Evolutionary conservation across 64 coral and sea anemone genomes (phyloP).

Genomic region (Orbicella faveolata): DNA sequence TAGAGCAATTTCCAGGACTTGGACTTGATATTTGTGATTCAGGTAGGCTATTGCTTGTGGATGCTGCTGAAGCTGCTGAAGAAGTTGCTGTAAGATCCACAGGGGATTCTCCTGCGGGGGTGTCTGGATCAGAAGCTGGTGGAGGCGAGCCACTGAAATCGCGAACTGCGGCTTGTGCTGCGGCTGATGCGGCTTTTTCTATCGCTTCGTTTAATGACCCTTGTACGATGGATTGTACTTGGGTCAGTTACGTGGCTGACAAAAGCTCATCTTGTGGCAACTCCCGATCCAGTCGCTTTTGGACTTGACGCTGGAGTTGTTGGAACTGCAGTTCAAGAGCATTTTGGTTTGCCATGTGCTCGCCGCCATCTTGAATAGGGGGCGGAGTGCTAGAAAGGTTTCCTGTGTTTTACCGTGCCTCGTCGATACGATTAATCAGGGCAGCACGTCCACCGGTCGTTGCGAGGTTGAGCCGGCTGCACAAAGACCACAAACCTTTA

Average conservation of each 20-base stretch:
- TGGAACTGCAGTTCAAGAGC: neutral
- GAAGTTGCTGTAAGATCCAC: no score
- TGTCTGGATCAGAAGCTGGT: neutral
- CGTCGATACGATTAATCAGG: neutral
- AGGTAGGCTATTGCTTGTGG: no score
- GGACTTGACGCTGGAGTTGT: slow-evolving; percentile 8
- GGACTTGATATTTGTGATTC: no score
- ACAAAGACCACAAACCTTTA: neutral
- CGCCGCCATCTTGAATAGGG: no score
- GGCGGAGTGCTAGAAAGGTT: no score
- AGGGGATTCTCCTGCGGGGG: no score
- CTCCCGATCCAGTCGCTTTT: neutral
- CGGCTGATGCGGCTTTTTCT: neutral
- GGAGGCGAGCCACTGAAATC: neutral
- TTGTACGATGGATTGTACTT: neutral
- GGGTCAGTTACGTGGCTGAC: neutral
- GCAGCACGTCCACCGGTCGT: neutral
- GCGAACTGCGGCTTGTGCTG: neutral
- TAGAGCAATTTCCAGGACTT: neutral
- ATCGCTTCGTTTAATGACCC: neutral
- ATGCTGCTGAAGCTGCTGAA: no score
- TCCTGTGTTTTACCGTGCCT: neutral
- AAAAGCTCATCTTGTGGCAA: neutral
- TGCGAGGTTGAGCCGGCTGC: neutral
- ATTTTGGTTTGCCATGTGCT: no score